These are phyloP conservation scores for Pteronura brasiliensis DNA, from an alignment of 2,113 vertebrate genomes.

Conservation along the genomic window DNA sequence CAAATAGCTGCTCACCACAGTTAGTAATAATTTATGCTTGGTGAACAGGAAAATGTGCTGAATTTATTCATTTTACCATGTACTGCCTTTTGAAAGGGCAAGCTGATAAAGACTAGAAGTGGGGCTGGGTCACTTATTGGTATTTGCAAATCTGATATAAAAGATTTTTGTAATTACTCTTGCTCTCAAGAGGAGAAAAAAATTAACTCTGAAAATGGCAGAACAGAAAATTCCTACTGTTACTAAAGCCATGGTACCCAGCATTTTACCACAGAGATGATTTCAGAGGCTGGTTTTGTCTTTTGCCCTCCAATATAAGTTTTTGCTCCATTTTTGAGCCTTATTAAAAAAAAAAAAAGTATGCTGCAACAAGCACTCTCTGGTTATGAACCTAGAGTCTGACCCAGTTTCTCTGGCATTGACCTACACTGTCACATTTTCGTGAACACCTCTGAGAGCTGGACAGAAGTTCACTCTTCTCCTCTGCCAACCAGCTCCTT, in stretches of 20 bases:
- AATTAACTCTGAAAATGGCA: slow-evolving; percentile 51
- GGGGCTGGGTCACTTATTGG: slow-evolving; percentile 10
- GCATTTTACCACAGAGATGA: slow-evolving; percentile 31
- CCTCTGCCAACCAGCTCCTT: not conserved
- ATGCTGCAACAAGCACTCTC: not conserved
- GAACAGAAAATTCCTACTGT: slow-evolving; percentile 35
- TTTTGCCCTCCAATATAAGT: slow-evolving; percentile 22
- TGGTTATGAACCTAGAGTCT: not conserved
- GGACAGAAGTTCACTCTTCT: not conserved
- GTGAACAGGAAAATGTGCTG: slow-evolving; percentile 74
- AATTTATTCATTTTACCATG: slow-evolving; percentile 68
- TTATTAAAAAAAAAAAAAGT: not conserved
- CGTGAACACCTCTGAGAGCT: not conserved
- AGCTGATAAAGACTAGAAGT: slow-evolving; percentile 60
- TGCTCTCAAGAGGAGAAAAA: slow-evolving; percentile 43
- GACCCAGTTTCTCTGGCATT: not conserved
- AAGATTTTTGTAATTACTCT: slow-evolving; percentile 45
- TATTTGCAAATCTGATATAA: slow-evolving; percentile 63
- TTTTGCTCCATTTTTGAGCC: not conserved
- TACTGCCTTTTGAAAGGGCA: slow-evolving; percentile 53
- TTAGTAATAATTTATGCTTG: slow-evolving; percentile 76
- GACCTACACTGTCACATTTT: not conserved
- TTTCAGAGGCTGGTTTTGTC: not conserved
- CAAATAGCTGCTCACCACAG: slow-evolving; percentile 60
- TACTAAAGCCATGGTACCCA: not conserved